Evolutionary conservation across 2,888 invertebrate genomes (phyloP).

Genomic region (Xylocampa areola): DNA sequence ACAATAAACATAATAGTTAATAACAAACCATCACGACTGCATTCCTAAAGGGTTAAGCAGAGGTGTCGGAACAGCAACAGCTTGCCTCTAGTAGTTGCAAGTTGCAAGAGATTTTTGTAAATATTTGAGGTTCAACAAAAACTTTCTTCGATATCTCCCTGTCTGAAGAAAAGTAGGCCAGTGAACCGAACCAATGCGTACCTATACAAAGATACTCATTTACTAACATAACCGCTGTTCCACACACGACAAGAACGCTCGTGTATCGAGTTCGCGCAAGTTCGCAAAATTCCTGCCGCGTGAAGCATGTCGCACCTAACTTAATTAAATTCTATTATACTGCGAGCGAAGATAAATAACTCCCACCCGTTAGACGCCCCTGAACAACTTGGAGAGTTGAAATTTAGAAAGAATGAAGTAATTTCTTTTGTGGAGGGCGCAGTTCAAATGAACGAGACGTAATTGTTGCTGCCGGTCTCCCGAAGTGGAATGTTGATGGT

Average conservation of each 20-base stretch:
- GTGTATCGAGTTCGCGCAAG: slow-evolving; percentile 69
- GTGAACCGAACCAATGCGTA: slow-evolving; percentile 3
- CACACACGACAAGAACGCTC: slow-evolving; percentile 49
- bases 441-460: slow-evolving; percentile 64
- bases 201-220: slow-evolving; percentile 36
- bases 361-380: slow-evolving; percentile 72
- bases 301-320: slow-evolving; percentile 85
- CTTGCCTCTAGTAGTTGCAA: no score
- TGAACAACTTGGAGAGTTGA: slow-evolving; percentile 68
- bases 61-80: no score
- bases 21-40: no score
- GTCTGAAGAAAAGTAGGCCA: slow-evolving; percentile 21
- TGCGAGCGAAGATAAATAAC: slow-evolving; percentile 86
- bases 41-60: no score
- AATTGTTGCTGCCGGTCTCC: slow-evolving; percentile 62
- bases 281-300: slow-evolving; percentile 81
- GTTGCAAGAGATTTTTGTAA: no score
- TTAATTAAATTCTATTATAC: slow-evolving; percentile 89
- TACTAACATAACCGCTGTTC: slow-evolving; percentile 41
- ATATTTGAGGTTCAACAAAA: no score
- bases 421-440: slow-evolving; percentile 77
- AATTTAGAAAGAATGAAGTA: slow-evolving; percentile 85
- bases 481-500: slow-evolving; percentile 53
- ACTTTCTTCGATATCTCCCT: neutral
- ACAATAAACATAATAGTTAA: no score